These are phyloP conservation scores for Liposcelis brunnea DNA, from an alignment of 2,888 invertebrate genomes.

Conservation along the genomic window DNA sequence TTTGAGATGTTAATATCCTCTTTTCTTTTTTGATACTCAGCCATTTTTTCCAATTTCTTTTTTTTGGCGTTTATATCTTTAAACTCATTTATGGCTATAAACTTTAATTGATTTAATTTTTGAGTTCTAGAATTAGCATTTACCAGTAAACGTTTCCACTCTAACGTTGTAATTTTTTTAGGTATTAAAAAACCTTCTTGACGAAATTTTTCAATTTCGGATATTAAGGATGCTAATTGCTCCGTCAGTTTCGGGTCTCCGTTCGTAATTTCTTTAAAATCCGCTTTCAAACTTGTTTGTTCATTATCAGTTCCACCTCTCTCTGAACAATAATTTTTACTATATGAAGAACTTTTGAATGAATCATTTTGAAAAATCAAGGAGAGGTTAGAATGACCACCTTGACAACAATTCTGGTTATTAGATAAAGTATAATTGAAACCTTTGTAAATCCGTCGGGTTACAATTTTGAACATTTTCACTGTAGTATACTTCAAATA, in stretches of 20 bases:
- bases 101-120: conserved; percentile 28
- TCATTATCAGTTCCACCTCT: too few species aligned
- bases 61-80: conserved; percentile 15
- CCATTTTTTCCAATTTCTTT: conserved; percentile 16
- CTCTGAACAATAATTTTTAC: too few species aligned
- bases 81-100: conserved; percentile 19
- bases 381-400: too few species aligned
- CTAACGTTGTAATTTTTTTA: conserved; percentile 30
- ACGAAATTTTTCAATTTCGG: conserved; percentile 56
- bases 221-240: conserved; percentile 44
- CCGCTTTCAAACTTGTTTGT: too few species aligned
- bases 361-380: too few species aligned
- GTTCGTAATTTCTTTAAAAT: conserved; percentile 26
- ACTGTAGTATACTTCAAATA: too few species aligned
- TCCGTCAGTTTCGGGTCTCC: conserved; percentile 40
- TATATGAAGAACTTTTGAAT: too few species aligned
- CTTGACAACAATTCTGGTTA: too few species aligned
- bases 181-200: conserved; percentile 56
- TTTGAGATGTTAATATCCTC: conserved; percentile 5
- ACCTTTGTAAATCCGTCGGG: too few species aligned
- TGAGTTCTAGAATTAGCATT: conserved; percentile 32
- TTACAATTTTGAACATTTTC: too few species aligned
- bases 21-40: conserved; percentile 16
- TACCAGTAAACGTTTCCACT: conserved; percentile 38
- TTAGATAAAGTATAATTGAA: too few species aligned